Conservation (phyloP, 2,888 invertebrate genomes). For the Myathropa florea region DNA sequence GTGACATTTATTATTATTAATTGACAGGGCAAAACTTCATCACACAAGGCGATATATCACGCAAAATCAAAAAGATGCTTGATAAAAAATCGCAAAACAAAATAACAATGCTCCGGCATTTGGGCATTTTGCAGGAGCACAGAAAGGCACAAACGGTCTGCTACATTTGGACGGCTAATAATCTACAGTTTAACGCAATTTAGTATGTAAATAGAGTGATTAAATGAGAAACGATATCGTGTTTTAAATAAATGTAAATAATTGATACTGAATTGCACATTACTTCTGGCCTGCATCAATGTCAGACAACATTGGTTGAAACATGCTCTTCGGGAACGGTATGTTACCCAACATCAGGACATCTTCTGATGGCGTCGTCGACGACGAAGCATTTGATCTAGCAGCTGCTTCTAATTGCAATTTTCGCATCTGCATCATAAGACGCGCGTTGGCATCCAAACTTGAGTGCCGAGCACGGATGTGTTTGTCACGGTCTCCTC, state of each 20-base stretch:
- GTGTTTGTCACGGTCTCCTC: slow-evolving; percentile 83
- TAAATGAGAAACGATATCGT: neutral
- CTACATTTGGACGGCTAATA: slow-evolving; percentile 74
- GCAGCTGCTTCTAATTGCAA: slow-evolving; percentile 78
- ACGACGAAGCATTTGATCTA: slow-evolving; percentile 49
- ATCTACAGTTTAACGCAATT: slow-evolving; percentile 27
- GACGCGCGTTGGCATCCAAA: slow-evolving; percentile 77
- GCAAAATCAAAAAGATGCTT: slow-evolving; percentile 74
- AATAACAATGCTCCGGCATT: slow-evolving; percentile 75
- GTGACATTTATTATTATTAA: slow-evolving; percentile 10
- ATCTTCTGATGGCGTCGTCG: slow-evolving; percentile 56
- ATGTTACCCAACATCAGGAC: slow-evolving; percentile 74
- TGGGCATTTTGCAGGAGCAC: slow-evolving; percentile 74
- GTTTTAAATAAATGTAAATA: slow-evolving; percentile 27
- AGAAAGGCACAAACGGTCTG: slow-evolving; percentile 74
- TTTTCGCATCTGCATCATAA: slow-evolving; percentile 80
- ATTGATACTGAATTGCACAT: neutral
- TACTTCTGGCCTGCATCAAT: slow-evolving; percentile 69
- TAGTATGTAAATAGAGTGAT: slow-evolving; percentile 20
- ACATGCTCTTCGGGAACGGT: slow-evolving; percentile 75
- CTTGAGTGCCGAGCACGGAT: slow-evolving; percentile 82
- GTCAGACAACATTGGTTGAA: slow-evolving; percentile 74
- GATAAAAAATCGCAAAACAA: slow-evolving; percentile 75
- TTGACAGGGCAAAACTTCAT: slow-evolving; percentile 74
- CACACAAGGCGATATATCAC: slow-evolving; percentile 75